Conservation (phyloP, 2,113 vertebrate species). For the Cinclus mexicanus region DNA sequence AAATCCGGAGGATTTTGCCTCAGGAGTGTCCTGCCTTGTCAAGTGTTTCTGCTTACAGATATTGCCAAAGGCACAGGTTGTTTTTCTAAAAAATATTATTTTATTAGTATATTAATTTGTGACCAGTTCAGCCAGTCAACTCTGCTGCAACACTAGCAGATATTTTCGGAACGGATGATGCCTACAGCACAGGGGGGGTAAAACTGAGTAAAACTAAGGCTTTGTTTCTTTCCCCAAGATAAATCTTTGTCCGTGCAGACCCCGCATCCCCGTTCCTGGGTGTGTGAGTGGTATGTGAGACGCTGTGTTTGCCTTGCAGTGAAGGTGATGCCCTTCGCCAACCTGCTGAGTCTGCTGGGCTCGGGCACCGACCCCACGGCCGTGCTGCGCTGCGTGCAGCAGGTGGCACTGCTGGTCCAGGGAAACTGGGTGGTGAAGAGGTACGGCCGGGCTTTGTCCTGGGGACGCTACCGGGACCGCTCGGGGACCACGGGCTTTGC, state of each 20-base stretch:
- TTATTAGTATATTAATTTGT: background rate
- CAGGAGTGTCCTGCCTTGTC: background rate
- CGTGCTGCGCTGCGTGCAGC: constrained; percentile 94
- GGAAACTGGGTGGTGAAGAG: constrained; percentile 99
- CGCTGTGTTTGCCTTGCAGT: constrained; percentile 73
- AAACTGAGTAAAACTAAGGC: background rate
- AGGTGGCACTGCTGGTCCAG: constrained; percentile 97
- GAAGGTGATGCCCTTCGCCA: constrained; percentile 95
- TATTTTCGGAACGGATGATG: background rate
- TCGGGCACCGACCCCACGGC: constrained; percentile 87
- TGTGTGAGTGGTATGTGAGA: background rate
- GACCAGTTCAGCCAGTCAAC: background rate
- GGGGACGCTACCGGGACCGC: background rate
- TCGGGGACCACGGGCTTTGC: background rate
- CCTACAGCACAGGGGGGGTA: rapidly evolving
- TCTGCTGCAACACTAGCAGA: background rate
- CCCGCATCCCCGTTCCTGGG: background rate
- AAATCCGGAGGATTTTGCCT: background rate
- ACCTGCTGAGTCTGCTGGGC: constrained; percentile 92
- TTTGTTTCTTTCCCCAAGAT: background rate
- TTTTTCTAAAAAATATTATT: too few relatives aligned
- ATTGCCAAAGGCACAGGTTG: background rate
- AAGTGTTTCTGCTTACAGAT: background rate
- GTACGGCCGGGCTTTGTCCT: constrained; percentile 65
- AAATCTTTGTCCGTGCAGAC: background rate